These are phyloP conservation scores for Danionella cerebrum DNA, from an alignment of 2,113 vertebrate species.

Conservation along the genomic window DNA sequence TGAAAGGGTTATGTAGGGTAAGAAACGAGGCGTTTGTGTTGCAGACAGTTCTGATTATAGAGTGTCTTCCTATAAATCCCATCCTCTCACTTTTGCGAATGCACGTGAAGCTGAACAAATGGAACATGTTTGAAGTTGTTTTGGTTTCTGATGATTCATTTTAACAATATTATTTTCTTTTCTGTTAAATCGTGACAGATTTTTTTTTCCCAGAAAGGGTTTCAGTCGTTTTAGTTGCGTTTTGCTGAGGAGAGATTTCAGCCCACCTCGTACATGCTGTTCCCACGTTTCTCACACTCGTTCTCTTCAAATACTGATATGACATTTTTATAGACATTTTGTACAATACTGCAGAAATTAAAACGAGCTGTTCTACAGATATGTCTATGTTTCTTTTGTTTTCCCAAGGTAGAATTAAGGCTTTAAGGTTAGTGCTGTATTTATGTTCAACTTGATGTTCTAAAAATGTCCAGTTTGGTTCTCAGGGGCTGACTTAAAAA, in stretches of 20 bases:
- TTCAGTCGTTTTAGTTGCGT: constrained; percentile 6
- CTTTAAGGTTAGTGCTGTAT: neutral
- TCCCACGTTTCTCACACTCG: constrained; percentile 55
- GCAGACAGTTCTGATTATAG: constrained; percentile 18
- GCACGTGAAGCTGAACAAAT: no score
- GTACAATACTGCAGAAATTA: constrained; percentile 38
- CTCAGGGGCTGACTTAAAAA: no score
- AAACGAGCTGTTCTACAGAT: neutral
- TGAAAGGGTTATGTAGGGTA: constrained; percentile 45
- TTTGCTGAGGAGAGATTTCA: constrained; percentile 39
- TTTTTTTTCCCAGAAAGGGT: constrained; percentile 23
- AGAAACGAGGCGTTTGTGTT: constrained; percentile 40
- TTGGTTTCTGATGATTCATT: neutral
- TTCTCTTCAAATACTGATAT: constrained; percentile 42
- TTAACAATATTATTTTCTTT: neutral
- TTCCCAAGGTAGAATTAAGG: neutral
- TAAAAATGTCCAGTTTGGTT: no score
- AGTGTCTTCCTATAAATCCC: constrained; percentile 54
- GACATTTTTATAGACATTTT: constrained; percentile 51
- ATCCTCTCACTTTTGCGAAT: neutral
- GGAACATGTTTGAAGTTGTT: no score
- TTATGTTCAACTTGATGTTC: no score
- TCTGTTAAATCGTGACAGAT: neutral
- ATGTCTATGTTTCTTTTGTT: neutral
- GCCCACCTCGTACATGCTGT: constrained; percentile 49